Evolutionary conservation across 2,888 invertebrate genomes (phyloP), one percentile per base, ranked within the genome.

Genomic region (Pantelozetes paolii): DNA sequence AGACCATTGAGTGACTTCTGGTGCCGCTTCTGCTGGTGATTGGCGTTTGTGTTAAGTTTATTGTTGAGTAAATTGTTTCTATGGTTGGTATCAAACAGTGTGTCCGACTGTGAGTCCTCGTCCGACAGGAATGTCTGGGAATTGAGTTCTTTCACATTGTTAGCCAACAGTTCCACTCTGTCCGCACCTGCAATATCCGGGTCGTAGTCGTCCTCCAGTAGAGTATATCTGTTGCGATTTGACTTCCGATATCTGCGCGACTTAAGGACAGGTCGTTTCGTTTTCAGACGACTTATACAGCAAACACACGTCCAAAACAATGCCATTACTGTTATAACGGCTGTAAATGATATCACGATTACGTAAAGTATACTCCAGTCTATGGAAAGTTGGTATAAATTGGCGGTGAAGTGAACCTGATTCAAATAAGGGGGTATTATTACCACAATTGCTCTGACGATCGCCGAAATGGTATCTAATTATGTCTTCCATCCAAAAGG

Each of bases 311-410:
- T 26, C 57, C 50, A 74, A 23, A 74, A 62, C 6, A 73, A 13
- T 1, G 50, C 57, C 23, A 26, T 73, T 30, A 81, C 71, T 40
- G 79, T 69, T 20, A 82, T 78, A 42, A 83, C 79, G 69, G 80
- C 76, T 40, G 81, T 75, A 75, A 82, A 82, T 71, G 79, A 78
- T 13, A 83, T 79, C 57, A 95, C 88, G 78, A 91, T 89, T 54
- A 94, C 92, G 83, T 95, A 94, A 73, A 96, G 86, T 78, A 95
- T 90, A 78, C 94, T 94, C 96, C 96, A 96, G 81, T 91, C 92
- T 92, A 83, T 9, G 80, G 82, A 67, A 73, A 75, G 62, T 59
- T 42, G 45, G 76, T 30, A 74, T 73, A 75, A 70, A 64, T 50
- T 45, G 76, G 74, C 72, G n/a, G n/a, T n/a, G n/a, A n/a, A n/a